Evolutionary conservation across 2,888 invertebrate species (phyloP), one percentile per base, ranked within the genome.

Genomic region (Aproaerema taeniolella): DNA sequence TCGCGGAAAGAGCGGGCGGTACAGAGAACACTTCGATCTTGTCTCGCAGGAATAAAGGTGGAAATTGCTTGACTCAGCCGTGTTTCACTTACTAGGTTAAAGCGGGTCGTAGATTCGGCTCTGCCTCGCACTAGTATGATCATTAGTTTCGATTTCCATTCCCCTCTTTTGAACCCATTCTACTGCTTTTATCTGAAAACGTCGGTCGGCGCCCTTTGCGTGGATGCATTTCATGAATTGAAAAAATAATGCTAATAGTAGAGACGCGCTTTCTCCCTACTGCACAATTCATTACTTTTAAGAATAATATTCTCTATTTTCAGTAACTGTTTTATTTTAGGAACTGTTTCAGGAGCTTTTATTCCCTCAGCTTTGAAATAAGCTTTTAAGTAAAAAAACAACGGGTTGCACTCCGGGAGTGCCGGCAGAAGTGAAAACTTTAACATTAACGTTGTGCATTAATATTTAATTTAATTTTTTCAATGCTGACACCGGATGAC

Each of bases 131-230:
- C 7, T 5, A 13, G 50, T 45, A 49, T 55, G 61, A 65, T 67
- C 72, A 73, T 74, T 71, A 73, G 67, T 70, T 69, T 61, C 55
- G 55, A 60, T 60, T 53, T 55, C 52, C 53, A 58, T 55, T 56
- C 52, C 49, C 53, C 47, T 51, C 58, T 57, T 67, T 66, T 61
- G 60, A 59, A 55, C 59, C 52, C 55, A 58, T 57, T 65, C 60
- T 20, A 46, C 65, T 48, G 62, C 58, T 67, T 62, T 58, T 55
- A 64, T 57, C 61, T 57, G 67, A 61, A 64, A 51, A 62, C 61
- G 60, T 62, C 60, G 61, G 59, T 61, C 58, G 50, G 42, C 47
- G 46, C 38, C 47, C 48, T 47, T 38, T 28, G 30, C 14, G 13
- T 30, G 14, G 6, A 30, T 30, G 7, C 13, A 30, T 13, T 30